Evolutionary conservation across 2,888 invertebrate species (phyloP), one percentile per base, ranked within the genome.

Genomic region (Epinotia brunnichana): DNA sequence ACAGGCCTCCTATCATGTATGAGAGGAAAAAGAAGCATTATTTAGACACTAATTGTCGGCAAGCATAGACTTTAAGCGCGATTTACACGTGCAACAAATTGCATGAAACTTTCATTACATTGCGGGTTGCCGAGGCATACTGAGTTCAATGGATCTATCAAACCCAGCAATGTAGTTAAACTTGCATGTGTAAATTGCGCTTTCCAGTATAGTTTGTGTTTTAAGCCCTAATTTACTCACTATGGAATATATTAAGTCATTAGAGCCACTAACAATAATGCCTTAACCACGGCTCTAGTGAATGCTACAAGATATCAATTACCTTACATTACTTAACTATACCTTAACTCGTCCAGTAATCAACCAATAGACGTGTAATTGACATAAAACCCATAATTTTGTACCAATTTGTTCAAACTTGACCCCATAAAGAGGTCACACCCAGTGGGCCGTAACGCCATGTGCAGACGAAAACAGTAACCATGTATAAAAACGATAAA

Each of bases 371-470:
- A 48, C 78, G 76, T 11, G 66, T 80, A 77, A 81, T 79, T 79
- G 80, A 77, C 75, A 74, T 68, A 79, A 80, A 78, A 74, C 68
- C 77, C 76, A 78, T 82, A 78, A 77, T 78, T 76, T 79, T 74
- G 67, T 73, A 74, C 76, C 77, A 77, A 75, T 78, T 67, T 73
- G 61, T 68, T 56, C 74, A 84, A 82, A 84, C 77, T 84, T 88
- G 88, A 89, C 84, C 80, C 87, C 82, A 86, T 86, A 84, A 86
- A 85, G 80, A 85, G 90, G 85, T 88, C 89, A 86, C 74, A 81
- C 76, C 77, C 84, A 83, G 78, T 86, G 83, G 82, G 72, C 76
- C 84, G 82, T 75, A 83, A 85, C 87, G 80, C 75, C 87, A 86
- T 84, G 82, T 85, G 86, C 78, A 75, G 67, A 76, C 75, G n/a